Conservation (phyloP, 2,888 invertebrate species). For the Diarsia brunnea region DNA sequence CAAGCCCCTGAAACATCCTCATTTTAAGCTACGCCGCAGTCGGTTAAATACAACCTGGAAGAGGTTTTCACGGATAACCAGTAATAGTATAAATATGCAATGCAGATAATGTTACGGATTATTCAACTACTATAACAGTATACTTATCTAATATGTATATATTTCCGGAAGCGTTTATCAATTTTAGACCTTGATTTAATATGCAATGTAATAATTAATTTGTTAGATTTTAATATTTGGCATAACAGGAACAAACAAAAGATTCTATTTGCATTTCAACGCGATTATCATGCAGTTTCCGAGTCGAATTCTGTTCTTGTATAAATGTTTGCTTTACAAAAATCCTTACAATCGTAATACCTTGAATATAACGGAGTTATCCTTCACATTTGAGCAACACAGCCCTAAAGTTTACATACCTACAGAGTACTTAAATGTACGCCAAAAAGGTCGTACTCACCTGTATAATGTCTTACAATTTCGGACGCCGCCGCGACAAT, state of each 20-base stretch:
- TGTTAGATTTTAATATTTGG: not conserved
- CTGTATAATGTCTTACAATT: conserved; percentile 52
- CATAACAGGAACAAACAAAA: conserved; percentile 1
- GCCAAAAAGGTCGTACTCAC: conserved; percentile 47
- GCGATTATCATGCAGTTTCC: conserved; percentile 1
- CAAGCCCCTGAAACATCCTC: no score
- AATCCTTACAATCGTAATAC: conserved; percentile 33
- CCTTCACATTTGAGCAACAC: conserved; percentile 23
- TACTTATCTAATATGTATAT: not conserved
- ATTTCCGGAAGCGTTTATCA: conserved; percentile 9
- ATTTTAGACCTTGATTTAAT: conserved; percentile 18
- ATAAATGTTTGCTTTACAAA: conserved; percentile 19
- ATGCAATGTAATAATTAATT: conserved; percentile 3
- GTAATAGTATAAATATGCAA: not conserved
- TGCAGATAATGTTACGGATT: not conserved
- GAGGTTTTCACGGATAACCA: not conserved
- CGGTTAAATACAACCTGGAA: not conserved
- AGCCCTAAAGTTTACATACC: conserved; percentile 46
- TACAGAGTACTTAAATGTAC: conserved; percentile 6
- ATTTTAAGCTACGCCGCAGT: not conserved
- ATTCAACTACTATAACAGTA: not conserved
- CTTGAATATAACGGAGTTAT: conserved; percentile 11
- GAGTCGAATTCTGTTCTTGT: conserved; percentile 5
- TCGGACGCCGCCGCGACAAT: conserved; percentile 48
- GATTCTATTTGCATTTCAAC: not conserved